These are phyloP conservation scores for Xenopus laevis DNA, from an alignment of 2,113 vertebrate species.

Conservation along the genomic window DNA sequence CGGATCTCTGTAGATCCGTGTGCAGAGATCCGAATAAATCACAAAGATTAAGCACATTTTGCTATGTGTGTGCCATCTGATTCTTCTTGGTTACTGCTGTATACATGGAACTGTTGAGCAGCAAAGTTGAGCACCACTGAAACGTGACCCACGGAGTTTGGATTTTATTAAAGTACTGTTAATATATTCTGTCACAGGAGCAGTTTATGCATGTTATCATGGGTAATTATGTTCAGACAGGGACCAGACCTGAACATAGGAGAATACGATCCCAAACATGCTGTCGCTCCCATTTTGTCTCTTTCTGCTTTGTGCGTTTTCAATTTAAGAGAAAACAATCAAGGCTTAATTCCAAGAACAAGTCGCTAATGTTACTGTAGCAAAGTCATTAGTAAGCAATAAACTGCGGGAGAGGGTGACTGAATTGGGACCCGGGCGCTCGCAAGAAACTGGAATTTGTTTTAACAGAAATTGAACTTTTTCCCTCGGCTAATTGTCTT, in stretches of 20 bases:
- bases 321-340: slow-evolving; percentile 23
- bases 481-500: too few species aligned
- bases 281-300: neutral
- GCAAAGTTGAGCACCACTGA: too few species aligned
- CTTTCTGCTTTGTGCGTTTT: slow-evolving; percentile 27
- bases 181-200: slow-evolving; percentile 16
- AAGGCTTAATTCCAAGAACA: neutral
- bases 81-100: too few species aligned
- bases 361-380: slow-evolving; percentile 2
- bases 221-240: slow-evolving; percentile 33
- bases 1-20: too few species aligned
- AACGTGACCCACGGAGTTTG: too few species aligned
- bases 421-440: neutral
- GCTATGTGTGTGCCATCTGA: too few species aligned
- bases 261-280: slow-evolving; percentile 25
- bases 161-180: too few species aligned
- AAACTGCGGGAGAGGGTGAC: neutral
- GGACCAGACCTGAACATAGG: slow-evolving; percentile 14
- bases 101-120: too few species aligned
- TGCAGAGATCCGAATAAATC: too few species aligned
- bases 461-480: neutral
- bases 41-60: too few species aligned
- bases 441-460: neutral
- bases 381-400: slow-evolving; percentile 7
- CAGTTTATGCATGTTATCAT: slow-evolving; percentile 23